Percentiles rank a stretch among this genome's conserved stretches.
Conservation (phyloP, 2,888 invertebrate genomes). For the Eristalinus aeneus region DNA sequence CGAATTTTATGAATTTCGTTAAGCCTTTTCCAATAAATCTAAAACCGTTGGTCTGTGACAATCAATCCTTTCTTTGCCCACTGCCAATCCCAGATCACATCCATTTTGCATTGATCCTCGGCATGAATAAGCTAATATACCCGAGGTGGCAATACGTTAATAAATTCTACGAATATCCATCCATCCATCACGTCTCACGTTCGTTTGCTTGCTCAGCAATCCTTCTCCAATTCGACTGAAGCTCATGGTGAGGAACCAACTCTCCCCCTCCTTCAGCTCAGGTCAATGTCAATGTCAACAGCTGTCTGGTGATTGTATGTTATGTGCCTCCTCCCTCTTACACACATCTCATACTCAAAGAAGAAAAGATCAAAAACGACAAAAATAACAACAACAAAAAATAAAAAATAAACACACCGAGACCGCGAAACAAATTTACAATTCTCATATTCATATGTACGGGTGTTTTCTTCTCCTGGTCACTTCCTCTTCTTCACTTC, state of each 20-base stretch:
- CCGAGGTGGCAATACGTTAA: background rate
- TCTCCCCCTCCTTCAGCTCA: background rate
- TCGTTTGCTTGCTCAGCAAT: background rate
- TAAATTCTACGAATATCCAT: background rate
- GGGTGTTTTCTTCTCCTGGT: background rate
- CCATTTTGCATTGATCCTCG: background rate
- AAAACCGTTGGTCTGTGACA: no score
- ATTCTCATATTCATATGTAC: conserved; percentile 23
- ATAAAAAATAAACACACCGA: background rate
- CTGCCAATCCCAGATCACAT: no score
- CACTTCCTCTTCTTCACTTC: conserved; percentile 5
- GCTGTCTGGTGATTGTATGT: conserved; percentile 39
- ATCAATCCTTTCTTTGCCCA: no score
- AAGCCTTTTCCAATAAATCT: no score
- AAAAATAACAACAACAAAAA: background rate
- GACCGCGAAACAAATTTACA: conserved; percentile 17
- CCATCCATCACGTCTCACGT: background rate
- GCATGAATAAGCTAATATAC: background rate
- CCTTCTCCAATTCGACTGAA: background rate
- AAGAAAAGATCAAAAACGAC: background rate
- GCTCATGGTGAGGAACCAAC: background rate
- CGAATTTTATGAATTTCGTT: no score
- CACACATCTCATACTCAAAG: background rate
- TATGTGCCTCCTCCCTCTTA: background rate
- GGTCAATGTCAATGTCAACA: conserved; percentile 55